Base-by-base conservation (phyloP, 2,888 invertebrate species). In the Homarus gammarus region DNA sequence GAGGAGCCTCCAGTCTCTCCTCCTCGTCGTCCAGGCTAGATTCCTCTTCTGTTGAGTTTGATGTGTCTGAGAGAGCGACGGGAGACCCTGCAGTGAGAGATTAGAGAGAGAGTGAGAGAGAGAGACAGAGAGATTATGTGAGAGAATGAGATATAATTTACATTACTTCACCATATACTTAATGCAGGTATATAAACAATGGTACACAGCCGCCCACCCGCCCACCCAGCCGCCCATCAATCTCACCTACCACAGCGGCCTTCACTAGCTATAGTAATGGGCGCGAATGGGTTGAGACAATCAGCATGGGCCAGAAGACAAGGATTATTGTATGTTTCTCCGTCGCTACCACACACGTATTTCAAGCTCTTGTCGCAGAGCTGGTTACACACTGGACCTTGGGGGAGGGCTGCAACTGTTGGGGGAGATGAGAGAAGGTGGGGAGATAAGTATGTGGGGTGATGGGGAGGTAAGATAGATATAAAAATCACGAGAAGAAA, bases 341-440 rank as follows among this genome's bases (percentile, higher is more conserved):
- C 86, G 56, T 86, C 86, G 36, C 70, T 86, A 31, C 86, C 86
- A 56, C 86, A 86, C 70, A 86, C 86, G 0, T 64, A 79, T 10
- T 12, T 1, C 70, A 51, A 44, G 5, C 31, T 27, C 22, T 15
- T 31, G 68, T 40, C 70, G 18, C 86, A 86, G n/a, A 38, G 18
- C 2, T 3, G 33, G 18, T 70, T 22, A 33, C 86, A 86, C 12
- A 68, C 79, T 5, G 86, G 86, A 6, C 86, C 86, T 2, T 31
- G 68, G 18, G 86, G 86, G 6, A 86, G 56, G 6, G 86, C 78
- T 15, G 86, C 86, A 49, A 86, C 86, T 86, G 86, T 2, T n/a
- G 15, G 27, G 44, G 2, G 75, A 73, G 40, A 75, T 2, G 36
- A 56, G 33, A 56, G 33, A 33, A 22, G 78, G 3, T 2, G 18